These are phyloP conservation scores for Mactra quadrangularis DNA, from an alignment of 1,140 invertebrate species.

Conservation along the genomic window DNA sequence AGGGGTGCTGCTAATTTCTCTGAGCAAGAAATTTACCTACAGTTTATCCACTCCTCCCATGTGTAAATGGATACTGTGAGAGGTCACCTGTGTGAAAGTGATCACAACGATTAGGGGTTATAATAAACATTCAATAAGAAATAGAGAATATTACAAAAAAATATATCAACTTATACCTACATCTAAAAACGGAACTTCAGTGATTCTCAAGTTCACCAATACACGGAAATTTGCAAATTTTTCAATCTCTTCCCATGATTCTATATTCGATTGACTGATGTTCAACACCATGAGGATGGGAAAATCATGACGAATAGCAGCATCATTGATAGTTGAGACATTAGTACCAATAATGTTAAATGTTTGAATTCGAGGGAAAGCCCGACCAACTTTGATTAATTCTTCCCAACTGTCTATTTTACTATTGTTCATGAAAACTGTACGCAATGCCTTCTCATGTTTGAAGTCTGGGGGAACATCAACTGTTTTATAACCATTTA, in stretches of 20 bases:
- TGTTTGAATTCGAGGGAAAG: slow-evolving; percentile 92
- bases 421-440: slow-evolving; percentile 85
- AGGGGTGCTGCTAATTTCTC: too few relatives aligned
- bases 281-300: slow-evolving; percentile 91
- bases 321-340: slow-evolving; percentile 27
- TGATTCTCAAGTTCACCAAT: slow-evolving; percentile 91
- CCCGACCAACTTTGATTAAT: slow-evolving; percentile 90
- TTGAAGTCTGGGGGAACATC: slow-evolving; percentile 85
- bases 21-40: too few relatives aligned
- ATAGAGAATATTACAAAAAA: too few relatives aligned
- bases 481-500: slow-evolving; percentile 91
- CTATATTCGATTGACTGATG: slow-evolving; percentile 92
- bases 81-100: too few relatives aligned
- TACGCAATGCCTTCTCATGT: slow-evolving; percentile 50
- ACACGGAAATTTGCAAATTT: slow-evolving; percentile 92
- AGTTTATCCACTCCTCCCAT: too few relatives aligned
- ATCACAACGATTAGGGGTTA: too few relatives aligned
- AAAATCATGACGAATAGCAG: slow-evolving; percentile 80
- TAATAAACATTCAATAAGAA: too few relatives aligned
- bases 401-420: slow-evolving; percentile 92
- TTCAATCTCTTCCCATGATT: slow-evolving; percentile 94
- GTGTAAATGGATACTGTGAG: too few relatives aligned
- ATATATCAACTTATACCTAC: slow-evolving; percentile 83
- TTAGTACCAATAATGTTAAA: slow-evolving; percentile 93
- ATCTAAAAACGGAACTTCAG: slow-evolving; percentile 85